Percentiles rank a stretch among this genome's conserved stretches.
Evolutionary conservation across 2,888 invertebrate genomes (phyloP).

Genomic region (Marronus borbonicus): DNA sequence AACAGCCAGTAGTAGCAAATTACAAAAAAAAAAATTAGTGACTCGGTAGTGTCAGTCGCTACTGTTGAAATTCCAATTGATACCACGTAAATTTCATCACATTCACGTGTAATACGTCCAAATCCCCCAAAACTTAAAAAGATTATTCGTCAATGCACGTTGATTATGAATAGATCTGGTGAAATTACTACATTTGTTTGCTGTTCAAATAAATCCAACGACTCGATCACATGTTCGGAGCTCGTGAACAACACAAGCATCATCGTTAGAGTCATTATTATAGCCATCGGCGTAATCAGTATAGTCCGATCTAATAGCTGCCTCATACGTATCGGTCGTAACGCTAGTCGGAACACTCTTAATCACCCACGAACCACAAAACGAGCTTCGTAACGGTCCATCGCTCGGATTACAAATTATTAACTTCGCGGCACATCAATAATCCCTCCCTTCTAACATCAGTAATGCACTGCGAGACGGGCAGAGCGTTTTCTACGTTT

Average conservation of each 20-base stretch:
- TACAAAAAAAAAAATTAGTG: no score
- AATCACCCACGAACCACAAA: conserved; percentile 36
- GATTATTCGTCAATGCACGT: no score
- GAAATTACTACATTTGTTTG: no score
- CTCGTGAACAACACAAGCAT: not conserved
- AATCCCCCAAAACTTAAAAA: no score
- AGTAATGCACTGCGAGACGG: conserved; percentile 6
- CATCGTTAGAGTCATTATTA: conserved; percentile 1
- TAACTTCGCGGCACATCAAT: conserved; percentile 42
- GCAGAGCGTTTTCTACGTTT: not conserved
- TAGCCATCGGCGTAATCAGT: conserved; percentile 2
- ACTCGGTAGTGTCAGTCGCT: no score
- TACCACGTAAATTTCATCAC: no score
- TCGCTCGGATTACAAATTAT: conserved; percentile 41
- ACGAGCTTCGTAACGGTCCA: conserved; percentile 30
- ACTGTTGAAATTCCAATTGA: no score
- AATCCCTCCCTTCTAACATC: conserved; percentile 21
- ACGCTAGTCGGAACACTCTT: conserved; percentile 2
- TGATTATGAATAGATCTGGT: no score
- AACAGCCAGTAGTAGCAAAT: no score
- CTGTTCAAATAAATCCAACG: not conserved
- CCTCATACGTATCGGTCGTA: not conserved
- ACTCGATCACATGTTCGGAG: conserved; percentile 8
- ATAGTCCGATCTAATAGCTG: conserved; percentile 20
- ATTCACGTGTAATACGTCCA: no score